Percentiles rank a stretch among this genome's conserved stretches.
Conservation (phyloP, 2,797 vertebrate species). For the Clarias laeviceps region DNA sequence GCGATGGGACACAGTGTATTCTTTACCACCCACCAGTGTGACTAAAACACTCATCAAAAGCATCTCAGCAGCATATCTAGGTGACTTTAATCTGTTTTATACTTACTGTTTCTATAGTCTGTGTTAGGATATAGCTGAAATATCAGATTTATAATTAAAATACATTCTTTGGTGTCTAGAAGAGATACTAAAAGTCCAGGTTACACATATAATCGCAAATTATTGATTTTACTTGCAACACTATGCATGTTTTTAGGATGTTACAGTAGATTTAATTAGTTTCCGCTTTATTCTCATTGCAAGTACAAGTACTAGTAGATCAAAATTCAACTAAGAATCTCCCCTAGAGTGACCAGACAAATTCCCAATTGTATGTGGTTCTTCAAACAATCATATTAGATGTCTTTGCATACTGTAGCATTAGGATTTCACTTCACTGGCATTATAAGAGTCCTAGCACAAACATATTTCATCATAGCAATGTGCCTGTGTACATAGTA, state of each 20-base stretch:
- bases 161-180: neutral
- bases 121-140: neutral
- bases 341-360: no score
- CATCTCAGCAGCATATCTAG: neutral
- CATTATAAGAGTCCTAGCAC: no score
- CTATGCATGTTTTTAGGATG: neutral
- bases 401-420: no score
- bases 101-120: neutral
- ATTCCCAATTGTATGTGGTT: no score
- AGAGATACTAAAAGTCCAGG: neutral
- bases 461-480: no score
- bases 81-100: constrained; percentile 16
- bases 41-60: constrained; percentile 39
- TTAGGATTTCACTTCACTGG: no score
- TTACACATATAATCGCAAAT: neutral
- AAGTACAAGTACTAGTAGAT: neutral
- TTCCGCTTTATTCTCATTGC: neutral
- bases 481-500: no score
- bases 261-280: neutral
- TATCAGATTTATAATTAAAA: constrained; percentile 7
- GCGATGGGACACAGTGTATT: constrained; percentile 13
- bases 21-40: constrained; percentile 34
- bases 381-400: no score
- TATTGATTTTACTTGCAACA: neutral
- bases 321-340: neutral